Percentiles rank a stretch among this genome's conserved stretches.
Conservation (phyloP, 1,140 invertebrate genomes). For the Phthorimaea operculella region DNA sequence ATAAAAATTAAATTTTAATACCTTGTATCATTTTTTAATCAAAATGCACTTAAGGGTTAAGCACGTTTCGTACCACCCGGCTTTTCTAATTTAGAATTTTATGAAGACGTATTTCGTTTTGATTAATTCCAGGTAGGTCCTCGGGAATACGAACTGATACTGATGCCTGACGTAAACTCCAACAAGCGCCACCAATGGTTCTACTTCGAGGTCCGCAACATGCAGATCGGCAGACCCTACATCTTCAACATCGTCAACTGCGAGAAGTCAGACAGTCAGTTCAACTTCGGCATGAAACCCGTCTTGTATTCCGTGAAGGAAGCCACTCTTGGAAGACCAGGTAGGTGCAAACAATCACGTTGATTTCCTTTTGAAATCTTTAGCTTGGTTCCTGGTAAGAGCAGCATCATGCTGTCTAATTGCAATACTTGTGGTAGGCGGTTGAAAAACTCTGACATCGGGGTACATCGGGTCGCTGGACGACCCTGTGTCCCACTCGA, state of each 20-base stretch:
- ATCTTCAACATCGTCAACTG: conserved; percentile 93
- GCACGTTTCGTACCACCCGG: no score
- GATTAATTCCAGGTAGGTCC: conserved; percentile 69
- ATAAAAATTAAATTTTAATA: no score
- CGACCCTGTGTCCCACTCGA: no score
- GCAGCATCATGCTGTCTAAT: no score
- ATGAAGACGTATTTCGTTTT: no score
- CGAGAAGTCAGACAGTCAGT: conserved; percentile 90
- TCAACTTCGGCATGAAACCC: conserved; percentile 93
- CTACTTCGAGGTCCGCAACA: conserved; percentile 91
- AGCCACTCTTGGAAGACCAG: conserved; percentile 72
- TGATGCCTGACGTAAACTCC: conserved; percentile 89
- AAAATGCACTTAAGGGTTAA: no score
- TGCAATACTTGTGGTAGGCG: no score
- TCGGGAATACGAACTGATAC: conserved; percentile 87
- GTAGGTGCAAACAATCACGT: conserved; percentile 22
- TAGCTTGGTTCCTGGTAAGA: conserved; percentile 5
- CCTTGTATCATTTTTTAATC: no score
- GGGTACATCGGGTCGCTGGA: no score
- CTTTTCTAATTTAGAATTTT: no score
- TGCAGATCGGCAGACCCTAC: conserved; percentile 77
- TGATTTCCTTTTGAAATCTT: conserved; percentile 8
- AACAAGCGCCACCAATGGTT: conserved; percentile 89
- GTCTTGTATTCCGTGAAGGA: conserved; percentile 88
- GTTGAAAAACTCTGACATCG: no score